These are phyloP conservation scores for Dipodomys stephensi DNA, from an alignment of 2,113 vertebrate species.

Conservation along the genomic window DNA sequence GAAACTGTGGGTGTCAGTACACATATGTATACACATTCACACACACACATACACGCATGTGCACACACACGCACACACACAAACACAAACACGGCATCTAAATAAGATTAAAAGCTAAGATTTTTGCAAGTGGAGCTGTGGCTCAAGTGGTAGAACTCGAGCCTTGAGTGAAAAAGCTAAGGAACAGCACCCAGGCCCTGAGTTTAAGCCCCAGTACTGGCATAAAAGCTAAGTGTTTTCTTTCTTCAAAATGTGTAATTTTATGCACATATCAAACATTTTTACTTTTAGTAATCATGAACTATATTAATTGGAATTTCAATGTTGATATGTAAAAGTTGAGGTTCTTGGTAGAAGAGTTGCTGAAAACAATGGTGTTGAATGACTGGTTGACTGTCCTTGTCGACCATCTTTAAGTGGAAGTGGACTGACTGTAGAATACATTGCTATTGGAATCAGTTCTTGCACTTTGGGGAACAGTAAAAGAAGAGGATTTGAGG, in stretches of 20 bases:
- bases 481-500: conserved; percentile 25
- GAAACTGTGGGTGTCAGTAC: neutral
- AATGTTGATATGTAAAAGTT: conserved; percentile 22
- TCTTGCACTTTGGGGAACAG: neutral
- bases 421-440: neutral
- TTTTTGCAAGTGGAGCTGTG: no score
- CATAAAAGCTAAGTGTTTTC: conserved; percentile 10
- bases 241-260: conserved; percentile 1
- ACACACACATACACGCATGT: no score
- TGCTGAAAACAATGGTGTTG: conserved; percentile 1
- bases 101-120: neutral
- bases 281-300: conserved; percentile 57
- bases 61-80: neutral
- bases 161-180: no score
- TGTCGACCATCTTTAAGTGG: neutral
- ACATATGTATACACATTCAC: no score
- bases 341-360: conserved; percentile 24
- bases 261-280: conserved; percentile 12
- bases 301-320: conserved; percentile 49
- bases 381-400: neutral
- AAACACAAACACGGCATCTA: neutral
- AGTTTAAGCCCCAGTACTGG: no score
- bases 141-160: no score
- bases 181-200: no score
- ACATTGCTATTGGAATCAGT: neutral